These are phyloP conservation scores for Oreochromis mossambicus DNA, from an alignment of 2,797 vertebrate genomes.

Conservation along the genomic window DNA sequence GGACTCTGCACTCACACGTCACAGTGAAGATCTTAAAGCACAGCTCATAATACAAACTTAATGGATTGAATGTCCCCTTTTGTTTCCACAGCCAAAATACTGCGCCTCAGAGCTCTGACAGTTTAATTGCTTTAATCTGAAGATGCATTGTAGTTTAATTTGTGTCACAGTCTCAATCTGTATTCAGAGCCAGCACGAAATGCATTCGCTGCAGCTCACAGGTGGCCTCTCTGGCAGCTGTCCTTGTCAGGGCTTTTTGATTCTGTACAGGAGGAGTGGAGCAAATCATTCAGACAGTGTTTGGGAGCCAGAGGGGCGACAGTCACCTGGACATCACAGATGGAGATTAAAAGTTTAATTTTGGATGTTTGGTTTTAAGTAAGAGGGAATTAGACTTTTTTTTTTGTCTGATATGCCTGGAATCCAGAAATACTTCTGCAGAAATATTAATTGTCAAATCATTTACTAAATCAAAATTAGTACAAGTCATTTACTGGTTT, in stretches of 20 bases:
- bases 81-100: conserved; percentile 19
- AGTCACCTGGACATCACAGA: background rate
- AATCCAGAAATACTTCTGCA: background rate
- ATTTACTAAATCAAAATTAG: background rate
- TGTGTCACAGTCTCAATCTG: conserved; percentile 29
- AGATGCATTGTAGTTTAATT: conserved; percentile 46
- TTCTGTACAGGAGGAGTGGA: background rate
- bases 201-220: conserved; percentile 17
- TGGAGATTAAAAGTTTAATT: background rate
- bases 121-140: conserved; percentile 53
- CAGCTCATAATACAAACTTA: conserved; percentile 24
- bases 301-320: background rate
- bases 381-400: background rate
- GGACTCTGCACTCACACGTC: background rate
- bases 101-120: conserved; percentile 12
- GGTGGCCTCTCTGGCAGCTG: conserved; percentile 2
- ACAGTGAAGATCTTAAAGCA: background rate
- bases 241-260: background rate
- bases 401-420: background rate
- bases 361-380: background rate
- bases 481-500: background rate
- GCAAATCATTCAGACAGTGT: background rate
- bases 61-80: conserved; percentile 37
- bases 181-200: conserved; percentile 2
- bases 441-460: background rate